phyloP scores from a whole-genome alignment of 1,140 invertebrate species.

The Atopsyche davidsoni region DNA sequence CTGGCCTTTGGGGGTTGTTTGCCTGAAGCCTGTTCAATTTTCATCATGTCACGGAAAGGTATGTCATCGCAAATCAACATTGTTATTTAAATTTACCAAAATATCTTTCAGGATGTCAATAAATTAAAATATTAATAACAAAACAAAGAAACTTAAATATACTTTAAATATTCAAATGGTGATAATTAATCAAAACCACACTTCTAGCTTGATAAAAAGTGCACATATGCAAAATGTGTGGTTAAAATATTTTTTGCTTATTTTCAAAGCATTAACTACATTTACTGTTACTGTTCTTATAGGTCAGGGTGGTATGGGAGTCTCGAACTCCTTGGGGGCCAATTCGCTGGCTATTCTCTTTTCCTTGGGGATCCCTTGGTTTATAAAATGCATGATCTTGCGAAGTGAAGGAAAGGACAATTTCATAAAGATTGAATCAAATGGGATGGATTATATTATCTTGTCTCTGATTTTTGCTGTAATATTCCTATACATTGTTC shows the following conservation, averaged over 20 bases:
- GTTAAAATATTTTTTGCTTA: not conserved
- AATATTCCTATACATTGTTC: slow-evolving; percentile 49
- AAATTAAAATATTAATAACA: too few relatives aligned
- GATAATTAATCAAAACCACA: too few relatives aligned
- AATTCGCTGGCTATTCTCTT: slow-evolving; percentile 80
- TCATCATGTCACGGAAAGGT: slow-evolving; percentile 76
- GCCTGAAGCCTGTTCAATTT: slow-evolving; percentile 80
- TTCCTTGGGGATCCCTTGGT: slow-evolving; percentile 82
- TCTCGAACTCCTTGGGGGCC: slow-evolving; percentile 77
- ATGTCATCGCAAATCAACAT: slow-evolving; percentile 29
- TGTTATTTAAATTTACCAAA: too few relatives aligned
- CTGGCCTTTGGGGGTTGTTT: slow-evolving; percentile 81
- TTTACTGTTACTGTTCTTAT: slow-evolving; percentile 29
- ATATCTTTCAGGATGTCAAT: too few relatives aligned
- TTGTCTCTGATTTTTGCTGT: slow-evolving; percentile 56
- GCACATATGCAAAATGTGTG: not conserved
- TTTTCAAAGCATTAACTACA: not conserved
- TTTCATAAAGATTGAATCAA: slow-evolving; percentile 50
- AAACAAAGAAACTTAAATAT: too few relatives aligned
- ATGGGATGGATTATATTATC: slow-evolving; percentile 59
- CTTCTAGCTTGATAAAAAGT: too few relatives aligned
- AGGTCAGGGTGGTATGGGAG: slow-evolving; percentile 79
- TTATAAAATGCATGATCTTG: slow-evolving; percentile 62
- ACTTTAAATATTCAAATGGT: too few relatives aligned
- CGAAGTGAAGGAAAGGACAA: slow-evolving; percentile 41